These are phyloP conservation scores for Puma concolor DNA, from an alignment of 2,113 vertebrate species.

Conservation along the genomic window DNA sequence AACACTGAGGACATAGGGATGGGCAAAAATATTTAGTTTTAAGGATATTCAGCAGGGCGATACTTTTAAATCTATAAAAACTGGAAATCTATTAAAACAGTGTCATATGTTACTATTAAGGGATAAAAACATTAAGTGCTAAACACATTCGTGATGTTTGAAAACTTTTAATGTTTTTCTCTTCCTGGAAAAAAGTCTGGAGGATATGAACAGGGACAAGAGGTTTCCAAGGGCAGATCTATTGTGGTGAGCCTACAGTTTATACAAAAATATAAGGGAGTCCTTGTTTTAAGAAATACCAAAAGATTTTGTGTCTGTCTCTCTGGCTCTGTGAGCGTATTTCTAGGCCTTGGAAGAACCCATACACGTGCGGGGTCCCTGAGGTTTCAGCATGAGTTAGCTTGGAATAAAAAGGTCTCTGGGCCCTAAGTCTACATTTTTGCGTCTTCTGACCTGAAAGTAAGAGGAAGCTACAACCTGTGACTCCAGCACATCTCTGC, in stretches of 20 bases:
- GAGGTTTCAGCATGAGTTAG: background rate
- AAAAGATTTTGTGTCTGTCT: background rate
- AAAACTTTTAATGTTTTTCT: background rate
- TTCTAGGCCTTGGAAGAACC: background rate
- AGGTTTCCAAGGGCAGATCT: background rate
- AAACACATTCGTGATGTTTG: background rate
- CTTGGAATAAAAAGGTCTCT: background rate
- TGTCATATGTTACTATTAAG: background rate
- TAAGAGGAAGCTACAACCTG: too few species aligned
- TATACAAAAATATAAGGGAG: background rate
- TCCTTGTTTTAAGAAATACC: background rate
- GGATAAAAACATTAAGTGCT: background rate
- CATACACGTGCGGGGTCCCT: accelerated
- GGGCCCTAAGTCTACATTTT: background rate
- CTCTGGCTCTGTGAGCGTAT: background rate
- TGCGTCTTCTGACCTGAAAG: background rate
- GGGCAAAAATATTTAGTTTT: slow-evolving; percentile 2
- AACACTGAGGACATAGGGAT: slow-evolving; percentile 9
- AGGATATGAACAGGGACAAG: background rate
- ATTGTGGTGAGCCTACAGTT: background rate
- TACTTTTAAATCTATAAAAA: slow-evolving; percentile 35
- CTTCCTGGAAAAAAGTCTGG: background rate
- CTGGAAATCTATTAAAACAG: slow-evolving; percentile 27
- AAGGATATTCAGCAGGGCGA: background rate
- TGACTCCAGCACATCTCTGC: background rate